phyloP scores from a whole-genome alignment of 1,140 invertebrate genomes.

The Heterodera carotae region DNA sequence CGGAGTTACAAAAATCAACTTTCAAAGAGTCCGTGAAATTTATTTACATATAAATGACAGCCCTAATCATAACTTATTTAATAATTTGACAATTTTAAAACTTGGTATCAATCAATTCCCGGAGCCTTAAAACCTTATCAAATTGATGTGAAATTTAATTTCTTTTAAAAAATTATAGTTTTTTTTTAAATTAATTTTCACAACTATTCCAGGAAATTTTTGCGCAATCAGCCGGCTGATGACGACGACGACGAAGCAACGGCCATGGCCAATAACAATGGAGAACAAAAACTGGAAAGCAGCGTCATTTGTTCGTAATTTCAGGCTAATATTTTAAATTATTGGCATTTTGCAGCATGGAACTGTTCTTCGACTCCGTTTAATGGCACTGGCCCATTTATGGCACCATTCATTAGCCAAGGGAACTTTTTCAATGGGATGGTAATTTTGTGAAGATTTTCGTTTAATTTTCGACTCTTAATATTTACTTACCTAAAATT shows the following conservation, averaged over 20 bases:
- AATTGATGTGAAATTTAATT: background rate
- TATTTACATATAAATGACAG: too few species aligned
- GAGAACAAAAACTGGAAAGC: background rate
- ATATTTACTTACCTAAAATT: background rate
- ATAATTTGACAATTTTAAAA: too few species aligned
- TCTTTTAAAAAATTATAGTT: background rate
- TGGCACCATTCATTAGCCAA: background rate
- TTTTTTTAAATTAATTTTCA: background rate
- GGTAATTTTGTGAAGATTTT: background rate
- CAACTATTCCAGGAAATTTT: slow-evolving; percentile 21
- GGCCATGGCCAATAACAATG: background rate
- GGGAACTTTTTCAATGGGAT: background rate
- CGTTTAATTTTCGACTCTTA: background rate
- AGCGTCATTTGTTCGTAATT: background rate
- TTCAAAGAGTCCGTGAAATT: too few species aligned
- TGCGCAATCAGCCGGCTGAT: slow-evolving; percentile 13
- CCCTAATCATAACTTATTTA: too few species aligned
- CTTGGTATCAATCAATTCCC: background rate
- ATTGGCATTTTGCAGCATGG: background rate
- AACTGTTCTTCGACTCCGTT: background rate
- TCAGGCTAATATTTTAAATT: background rate
- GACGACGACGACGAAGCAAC: background rate
- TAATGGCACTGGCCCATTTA: background rate
- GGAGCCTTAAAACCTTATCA: background rate
- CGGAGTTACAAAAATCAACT: too few species aligned